Base-by-base conservation (phyloP, 2,888 invertebrate genomes). In the Gasteruption jaculator region DNA sequence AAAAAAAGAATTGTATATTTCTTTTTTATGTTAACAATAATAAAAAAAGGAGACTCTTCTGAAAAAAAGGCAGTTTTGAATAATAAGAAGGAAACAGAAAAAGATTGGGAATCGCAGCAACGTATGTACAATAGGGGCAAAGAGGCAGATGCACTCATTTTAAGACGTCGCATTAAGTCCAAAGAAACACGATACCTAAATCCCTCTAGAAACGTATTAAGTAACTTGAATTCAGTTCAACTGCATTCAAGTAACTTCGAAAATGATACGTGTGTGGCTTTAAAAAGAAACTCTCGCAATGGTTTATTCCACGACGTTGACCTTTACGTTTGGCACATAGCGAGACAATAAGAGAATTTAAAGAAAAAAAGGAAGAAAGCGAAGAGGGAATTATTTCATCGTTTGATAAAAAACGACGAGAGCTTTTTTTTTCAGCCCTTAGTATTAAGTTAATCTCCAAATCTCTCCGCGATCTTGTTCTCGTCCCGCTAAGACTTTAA, bases 141-240 rank as follows among this genome's bases (percentile, higher is more conserved):
- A n/a, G n/a, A 43, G 49, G 49, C 56, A 52, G 55, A 57, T 53
- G 54, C 50, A 29, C 41, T 32, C 35, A 38, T 33, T 46, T 45
- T 41, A 49, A 43, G 46, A 48, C n/a, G 43, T 40, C 49, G 55
- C 54, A 58, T 63, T 59, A 61, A 57, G 51, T 49, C 51, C 41
- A 22, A 21, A 42, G 67, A 58, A 68, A 68, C 54, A 47, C 56
- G 63, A 69, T 49, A 63, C 61, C 59, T 57, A 64, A 68, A 65
- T 60, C 58, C 60, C 56, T 49, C 54, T 61, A 45, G 52, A 50
- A 54, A 49, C 60, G 60, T 64, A 66, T 68, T 65, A 63, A 68
- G 56, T 68, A 57, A 63, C 68, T 50, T 49, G 49, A 30, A 18
- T 15, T 22, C 7, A 8, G 51, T 54, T 54, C 44, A 46, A 45